These are phyloP conservation scores for Lycophotia porphyrea DNA, from an alignment of 2,888 invertebrate genomes.

Conservation along the genomic window DNA sequence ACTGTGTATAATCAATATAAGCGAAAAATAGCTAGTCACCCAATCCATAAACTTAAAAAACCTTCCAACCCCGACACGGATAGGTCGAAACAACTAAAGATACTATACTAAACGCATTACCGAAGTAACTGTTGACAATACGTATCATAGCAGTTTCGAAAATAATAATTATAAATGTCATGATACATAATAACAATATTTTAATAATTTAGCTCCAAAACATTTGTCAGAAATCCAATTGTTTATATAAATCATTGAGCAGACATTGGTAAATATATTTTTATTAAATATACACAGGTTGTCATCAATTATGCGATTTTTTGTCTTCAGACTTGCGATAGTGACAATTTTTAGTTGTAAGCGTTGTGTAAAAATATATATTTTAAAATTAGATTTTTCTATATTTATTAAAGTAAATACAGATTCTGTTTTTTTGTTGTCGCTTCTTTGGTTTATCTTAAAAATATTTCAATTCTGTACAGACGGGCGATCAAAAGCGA, in stretches of 20 bases:
- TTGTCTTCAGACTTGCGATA: constrained; percentile 39
- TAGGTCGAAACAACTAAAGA: constrained; percentile 75
- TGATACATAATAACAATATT: constrained; percentile 48
- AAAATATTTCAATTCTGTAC: constrained; percentile 19
- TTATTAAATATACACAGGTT: constrained; percentile 52
- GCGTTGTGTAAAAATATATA: constrained; percentile 6
- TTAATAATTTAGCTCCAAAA: constrained; percentile 50
- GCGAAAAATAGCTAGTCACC: neutral
- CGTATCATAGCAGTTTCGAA: constrained; percentile 77
- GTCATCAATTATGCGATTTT: constrained; percentile 43
- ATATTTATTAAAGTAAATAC: constrained; percentile 37
- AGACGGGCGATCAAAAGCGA: constrained; percentile 20
- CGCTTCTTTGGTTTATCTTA: constrained; percentile 17
- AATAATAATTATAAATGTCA: constrained; percentile 47
- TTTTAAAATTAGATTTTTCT: constrained; percentile 13
- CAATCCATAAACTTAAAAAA: constrained; percentile 2
- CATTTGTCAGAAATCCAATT: constrained; percentile 37
- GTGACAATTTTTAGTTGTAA: constrained; percentile 9
- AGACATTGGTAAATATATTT: constrained; percentile 41
- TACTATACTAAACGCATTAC: constrained; percentile 82
- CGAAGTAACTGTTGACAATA: constrained; percentile 79
- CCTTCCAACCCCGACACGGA: constrained; percentile 12
- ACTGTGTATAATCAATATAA: neutral
- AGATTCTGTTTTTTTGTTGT: constrained; percentile 19
- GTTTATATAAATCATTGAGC: constrained; percentile 54